Percentiles rank a stretch among this genome's conserved stretches.
Evolutionary conservation across 2,888 invertebrate species (phyloP).

Genomic region (Caenorhabditis afra): DNA sequence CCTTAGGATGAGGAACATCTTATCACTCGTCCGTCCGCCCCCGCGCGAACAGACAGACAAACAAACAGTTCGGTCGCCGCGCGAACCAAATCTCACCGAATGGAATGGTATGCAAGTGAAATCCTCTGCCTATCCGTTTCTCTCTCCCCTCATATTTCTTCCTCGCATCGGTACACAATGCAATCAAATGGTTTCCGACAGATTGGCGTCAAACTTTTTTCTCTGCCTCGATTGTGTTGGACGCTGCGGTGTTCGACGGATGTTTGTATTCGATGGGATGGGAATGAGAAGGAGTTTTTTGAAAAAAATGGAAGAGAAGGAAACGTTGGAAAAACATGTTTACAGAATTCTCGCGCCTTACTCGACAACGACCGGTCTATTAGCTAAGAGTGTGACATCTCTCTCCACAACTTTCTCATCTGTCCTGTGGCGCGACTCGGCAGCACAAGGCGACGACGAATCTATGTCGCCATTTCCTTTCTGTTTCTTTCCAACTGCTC

Average conservation of each 20-base stretch:
- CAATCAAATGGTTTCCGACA: neutral
- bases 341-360: constrained; percentile 28
- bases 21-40: neutral
- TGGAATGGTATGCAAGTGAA: neutral
- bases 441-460: constrained; percentile 16
- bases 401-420: constrained; percentile 28
- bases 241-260: neutral
- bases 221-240: neutral
- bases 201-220: too few species aligned
- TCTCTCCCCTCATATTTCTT: neutral
- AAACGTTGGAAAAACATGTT: constrained; percentile 4
- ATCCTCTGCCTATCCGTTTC: neutral
- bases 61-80: neutral
- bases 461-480: constrained; percentile 32
- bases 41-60: neutral
- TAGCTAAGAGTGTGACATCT: constrained; percentile 51
- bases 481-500: too few species aligned
- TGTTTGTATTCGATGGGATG: neutral
- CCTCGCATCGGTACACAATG: constrained; percentile 29
- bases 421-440: constrained; percentile 30
- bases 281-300: neutral
- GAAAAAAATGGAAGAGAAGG: neutral
- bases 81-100: neutral
- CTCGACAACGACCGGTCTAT: constrained; percentile 38
- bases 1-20: too few species aligned